A percentile compares a stretch with the other conserved stretches of the same genome.
Conservation (phyloP, 1,140 invertebrate genomes). For the Diachasmimorpha longicaudata region DNA sequence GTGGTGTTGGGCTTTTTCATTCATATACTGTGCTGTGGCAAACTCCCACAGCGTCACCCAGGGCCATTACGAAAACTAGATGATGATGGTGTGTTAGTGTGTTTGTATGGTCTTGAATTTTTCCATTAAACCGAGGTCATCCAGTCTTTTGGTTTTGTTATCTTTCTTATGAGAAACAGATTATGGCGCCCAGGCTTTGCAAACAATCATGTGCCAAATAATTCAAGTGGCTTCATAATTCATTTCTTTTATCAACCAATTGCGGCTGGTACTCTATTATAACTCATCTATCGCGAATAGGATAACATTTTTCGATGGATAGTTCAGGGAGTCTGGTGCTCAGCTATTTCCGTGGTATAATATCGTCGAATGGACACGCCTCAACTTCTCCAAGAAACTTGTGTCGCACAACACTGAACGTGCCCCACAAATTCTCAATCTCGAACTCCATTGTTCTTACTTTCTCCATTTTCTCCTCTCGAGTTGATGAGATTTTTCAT, state of each 20-base stretch:
- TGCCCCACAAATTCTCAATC: background rate
- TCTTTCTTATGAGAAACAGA: background rate
- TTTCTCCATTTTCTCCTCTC: background rate
- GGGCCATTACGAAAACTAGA: background rate
- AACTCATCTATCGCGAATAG: background rate
- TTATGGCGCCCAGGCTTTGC: background rate
- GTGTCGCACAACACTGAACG: background rate
- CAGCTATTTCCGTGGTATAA: background rate
- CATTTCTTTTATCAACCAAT: background rate
- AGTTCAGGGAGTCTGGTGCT: background rate
- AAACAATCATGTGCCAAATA: background rate
- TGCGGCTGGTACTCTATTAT: background rate
- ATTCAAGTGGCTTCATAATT: background rate
- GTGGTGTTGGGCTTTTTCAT: background rate
- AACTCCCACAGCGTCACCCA: background rate
- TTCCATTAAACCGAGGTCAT: conserved; percentile 8
- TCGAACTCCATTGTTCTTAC: background rate
- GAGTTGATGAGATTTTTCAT: too few relatives aligned
- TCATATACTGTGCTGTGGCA: background rate
- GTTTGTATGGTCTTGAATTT: conserved; percentile 11
- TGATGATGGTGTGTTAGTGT: background rate
- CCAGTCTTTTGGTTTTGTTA: background rate
- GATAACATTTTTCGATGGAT: background rate
- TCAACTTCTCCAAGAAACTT: conserved; percentile 5
- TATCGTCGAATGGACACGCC: background rate